Conservation (phyloP, 2,888 invertebrate genomes). For the Rhagophthalmus giganteus region DNA sequence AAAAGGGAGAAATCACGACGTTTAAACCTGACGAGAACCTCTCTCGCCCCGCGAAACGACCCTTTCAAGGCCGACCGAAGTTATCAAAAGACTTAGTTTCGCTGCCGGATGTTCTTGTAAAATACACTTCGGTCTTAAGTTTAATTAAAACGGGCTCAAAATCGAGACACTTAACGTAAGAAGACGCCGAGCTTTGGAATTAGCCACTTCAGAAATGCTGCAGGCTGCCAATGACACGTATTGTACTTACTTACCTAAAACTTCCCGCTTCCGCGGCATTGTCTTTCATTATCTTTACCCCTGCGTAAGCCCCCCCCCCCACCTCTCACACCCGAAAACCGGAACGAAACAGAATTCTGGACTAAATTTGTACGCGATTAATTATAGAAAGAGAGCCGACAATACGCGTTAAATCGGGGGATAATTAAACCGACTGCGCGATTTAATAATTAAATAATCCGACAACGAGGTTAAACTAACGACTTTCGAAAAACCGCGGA, state of each 20-base stretch:
- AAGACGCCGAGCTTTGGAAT: conserved; percentile 18
- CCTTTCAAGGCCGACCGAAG: conserved; percentile 1
- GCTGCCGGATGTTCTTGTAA: conserved; percentile 11
- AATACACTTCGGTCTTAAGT: conserved; percentile 21
- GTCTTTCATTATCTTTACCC: conserved; percentile 16
- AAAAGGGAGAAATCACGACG: neutral
- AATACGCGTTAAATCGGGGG: conserved; percentile 13
- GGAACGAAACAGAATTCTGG: conserved; percentile 13
- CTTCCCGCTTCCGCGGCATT: conserved; percentile 14
- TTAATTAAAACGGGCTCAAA: conserved; percentile 29
- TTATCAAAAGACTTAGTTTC: conserved; percentile 1
- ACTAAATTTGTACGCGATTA: conserved; percentile 18
- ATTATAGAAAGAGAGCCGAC: conserved; percentile 9
- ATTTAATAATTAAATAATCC: conserved; percentile 15
- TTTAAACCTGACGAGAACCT: too few relatives aligned
- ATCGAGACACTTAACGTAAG: conserved; percentile 27
- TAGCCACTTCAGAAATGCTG: conserved; percentile 26
- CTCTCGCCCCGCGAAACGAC: too few relatives aligned
- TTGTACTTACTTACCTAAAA: conserved; percentile 24
- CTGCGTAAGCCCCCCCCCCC: conserved; percentile 4
- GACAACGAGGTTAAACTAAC: conserved; percentile 7
- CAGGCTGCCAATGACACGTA: conserved; percentile 28
- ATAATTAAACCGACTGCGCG: conserved; percentile 14
- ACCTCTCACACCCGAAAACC: too few relatives aligned
- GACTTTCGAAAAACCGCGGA: conserved; percentile 1